Conservation (phyloP, 2,797 vertebrate genomes). For the Pangasius djambal region DNA sequence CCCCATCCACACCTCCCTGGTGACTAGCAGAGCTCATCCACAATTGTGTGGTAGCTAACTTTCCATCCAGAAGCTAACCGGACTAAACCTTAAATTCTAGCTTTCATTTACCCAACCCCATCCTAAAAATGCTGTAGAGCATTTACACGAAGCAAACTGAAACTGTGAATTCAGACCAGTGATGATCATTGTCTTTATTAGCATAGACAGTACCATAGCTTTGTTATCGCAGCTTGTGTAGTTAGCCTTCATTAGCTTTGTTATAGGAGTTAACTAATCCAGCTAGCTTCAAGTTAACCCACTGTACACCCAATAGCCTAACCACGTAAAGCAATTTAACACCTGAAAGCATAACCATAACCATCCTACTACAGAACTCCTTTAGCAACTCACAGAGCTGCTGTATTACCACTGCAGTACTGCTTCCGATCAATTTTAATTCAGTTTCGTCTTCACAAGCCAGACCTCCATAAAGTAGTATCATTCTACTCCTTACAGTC, state of each 20-base stretch:
- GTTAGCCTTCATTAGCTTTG: neutral
- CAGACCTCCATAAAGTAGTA: neutral
- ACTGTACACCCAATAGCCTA: neutral
- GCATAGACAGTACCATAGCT: neutral
- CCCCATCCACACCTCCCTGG: neutral
- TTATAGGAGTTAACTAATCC: neutral
- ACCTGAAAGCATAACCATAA: neutral
- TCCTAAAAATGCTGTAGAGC: neutral
- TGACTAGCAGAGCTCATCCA: neutral
- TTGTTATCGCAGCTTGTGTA: neutral
- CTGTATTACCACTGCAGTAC: neutral
- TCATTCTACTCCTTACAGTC: neutral
- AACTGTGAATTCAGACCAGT: neutral
- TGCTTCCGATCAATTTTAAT: neutral
- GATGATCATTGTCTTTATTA: neutral
- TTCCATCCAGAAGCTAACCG: neutral
- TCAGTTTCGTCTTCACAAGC: neutral
- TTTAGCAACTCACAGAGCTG: neutral
- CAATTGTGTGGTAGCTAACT: neutral
- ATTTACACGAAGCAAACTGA: neutral
- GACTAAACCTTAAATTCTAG: neutral
- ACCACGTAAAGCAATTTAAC: neutral
- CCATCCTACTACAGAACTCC: neutral
- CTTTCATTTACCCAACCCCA: neutral
- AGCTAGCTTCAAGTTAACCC: neutral